Base-by-base conservation (phyloP, 2,888 invertebrate genomes). In the Smittia sp. region DNA sequence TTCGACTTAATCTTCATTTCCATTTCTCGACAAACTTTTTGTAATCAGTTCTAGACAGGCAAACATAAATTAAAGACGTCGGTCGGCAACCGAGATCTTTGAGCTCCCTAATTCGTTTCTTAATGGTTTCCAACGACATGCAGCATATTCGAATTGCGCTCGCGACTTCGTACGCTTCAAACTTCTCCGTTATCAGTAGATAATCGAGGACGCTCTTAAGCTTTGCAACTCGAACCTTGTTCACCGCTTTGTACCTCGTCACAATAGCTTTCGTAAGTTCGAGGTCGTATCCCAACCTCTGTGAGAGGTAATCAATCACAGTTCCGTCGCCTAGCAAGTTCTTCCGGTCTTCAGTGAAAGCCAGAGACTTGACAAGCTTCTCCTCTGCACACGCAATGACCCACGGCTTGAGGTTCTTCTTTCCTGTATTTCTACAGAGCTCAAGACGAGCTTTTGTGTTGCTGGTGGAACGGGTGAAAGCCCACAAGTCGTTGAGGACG, bases 341-440 rank as follows among this genome's bases (percentile, higher is more conserved):
- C 72, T 84, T 83, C 72, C 80, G 81, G 18, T 82, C 81, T 3
- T 78, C 68, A 0, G 79, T 74, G 0, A 82, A 75, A 75, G 81
- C 78, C 0, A 83, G 73, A 1, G 81, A 81, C 46, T 82, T 87
- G 75, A 85, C 81, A 52, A 88, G 79, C 77, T 85, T 83, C 22
- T 82, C 79, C 76, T 86, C 85, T 20, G 86, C 83, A 78, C 88
- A 88, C 76, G 88, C 81, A 38, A 88, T 86, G 87, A 89, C 88
- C 89, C 89, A 89, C 1, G 89, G 88, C 81, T 85, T 87, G 11
- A 87, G 80, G 75, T 82, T 84, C 74, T 84, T 80, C 68, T 86
- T 85, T 75, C 84, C 82, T 1, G 82, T 81, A 58, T 80, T 79
- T 78, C 83, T 83, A 0, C 86, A 83, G 70, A 81, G 81, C 76